Conservation (phyloP, 2,797 vertebrate genomes). For the Varecia variegata region DNA sequence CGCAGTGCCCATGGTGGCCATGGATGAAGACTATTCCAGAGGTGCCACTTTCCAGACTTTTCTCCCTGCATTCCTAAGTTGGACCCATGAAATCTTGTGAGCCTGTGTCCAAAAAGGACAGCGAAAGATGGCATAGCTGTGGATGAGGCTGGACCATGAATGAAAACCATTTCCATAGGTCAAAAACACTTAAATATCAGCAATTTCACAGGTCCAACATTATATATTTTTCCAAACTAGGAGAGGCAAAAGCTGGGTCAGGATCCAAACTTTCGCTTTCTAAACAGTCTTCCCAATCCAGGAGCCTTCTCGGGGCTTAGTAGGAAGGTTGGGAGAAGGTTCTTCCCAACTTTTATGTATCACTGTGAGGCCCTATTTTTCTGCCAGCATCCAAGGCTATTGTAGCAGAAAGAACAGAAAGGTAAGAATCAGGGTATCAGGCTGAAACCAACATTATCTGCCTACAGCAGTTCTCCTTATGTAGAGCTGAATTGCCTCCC, state of each 20-base stretch:
- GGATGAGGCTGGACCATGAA: background rate
- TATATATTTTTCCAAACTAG: background rate
- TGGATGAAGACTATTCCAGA: background rate
- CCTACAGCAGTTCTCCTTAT: background rate
- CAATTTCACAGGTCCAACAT: background rate
- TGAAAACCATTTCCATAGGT: fast-evolving
- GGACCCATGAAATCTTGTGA: background rate
- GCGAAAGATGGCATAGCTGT: fast-evolving
- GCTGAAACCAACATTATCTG: background rate
- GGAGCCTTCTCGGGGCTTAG: fast-evolving
- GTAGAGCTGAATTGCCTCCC: background rate
- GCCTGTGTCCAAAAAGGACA: background rate
- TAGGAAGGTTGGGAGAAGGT: background rate
- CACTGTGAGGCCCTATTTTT: fast-evolving
- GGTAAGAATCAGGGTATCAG: background rate
- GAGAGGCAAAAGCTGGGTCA: fast-evolving
- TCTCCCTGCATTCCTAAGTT: background rate
- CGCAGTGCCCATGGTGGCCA: no score
- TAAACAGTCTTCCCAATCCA: fast-evolving
- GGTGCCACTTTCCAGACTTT: background rate
- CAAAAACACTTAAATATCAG: background rate
- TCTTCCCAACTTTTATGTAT: background rate
- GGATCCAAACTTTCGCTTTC: background rate
- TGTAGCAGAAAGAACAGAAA: background rate
- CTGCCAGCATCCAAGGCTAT: background rate